Evolutionary conservation across 2,113 vertebrate species (phyloP).

Genomic region (Forbesichthys papilliferus): DNA sequence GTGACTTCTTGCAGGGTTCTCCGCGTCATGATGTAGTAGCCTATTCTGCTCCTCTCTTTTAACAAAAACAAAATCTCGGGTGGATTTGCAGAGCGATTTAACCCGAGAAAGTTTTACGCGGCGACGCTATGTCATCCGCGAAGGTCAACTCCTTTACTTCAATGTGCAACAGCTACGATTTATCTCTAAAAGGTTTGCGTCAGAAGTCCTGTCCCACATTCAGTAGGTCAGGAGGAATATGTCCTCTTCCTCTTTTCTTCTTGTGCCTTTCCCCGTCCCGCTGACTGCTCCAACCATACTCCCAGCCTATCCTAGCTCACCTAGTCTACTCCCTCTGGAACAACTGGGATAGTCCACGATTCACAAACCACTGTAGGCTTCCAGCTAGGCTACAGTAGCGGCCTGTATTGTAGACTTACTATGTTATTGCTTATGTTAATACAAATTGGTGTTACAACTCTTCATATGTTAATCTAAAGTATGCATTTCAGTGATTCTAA

Average conservation of each 20-base stretch:
- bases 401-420: too few relatives aligned
- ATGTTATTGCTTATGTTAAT: too few relatives aligned
- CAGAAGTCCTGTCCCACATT: slow-evolving; percentile 41
- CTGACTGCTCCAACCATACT: slow-evolving; percentile 65
- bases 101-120: slow-evolving; percentile 56
- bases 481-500: too few relatives aligned
- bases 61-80: slow-evolving; percentile 8
- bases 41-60: slow-evolving; percentile 24
- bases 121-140: slow-evolving; percentile 55
- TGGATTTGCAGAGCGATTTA: slow-evolving; percentile 30
- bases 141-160: slow-evolving; percentile 10
- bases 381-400: too few relatives aligned
- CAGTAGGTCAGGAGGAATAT: slow-evolving; percentile 36
- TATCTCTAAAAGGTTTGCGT: slow-evolving; percentile 31
- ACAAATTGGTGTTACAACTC: too few relatives aligned
- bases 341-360: slow-evolving; percentile 32
- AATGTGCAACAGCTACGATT: slow-evolving; percentile 23
- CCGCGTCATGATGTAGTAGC: slow-evolving; percentile 72
- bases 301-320: slow-evolving; percentile 80
- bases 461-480: too few relatives aligned
- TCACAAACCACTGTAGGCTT: slow-evolving; percentile 21
- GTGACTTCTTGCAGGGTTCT: slow-evolving; percentile 78
- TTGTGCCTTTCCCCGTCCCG: slow-evolving; percentile 42
- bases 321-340: slow-evolving; percentile 66
- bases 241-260: slow-evolving; percentile 7